Percentiles rank a stretch among this genome's conserved stretches.
Conservation (phyloP, 1,140 invertebrate genomes). For the Formica exsecta region DNA sequence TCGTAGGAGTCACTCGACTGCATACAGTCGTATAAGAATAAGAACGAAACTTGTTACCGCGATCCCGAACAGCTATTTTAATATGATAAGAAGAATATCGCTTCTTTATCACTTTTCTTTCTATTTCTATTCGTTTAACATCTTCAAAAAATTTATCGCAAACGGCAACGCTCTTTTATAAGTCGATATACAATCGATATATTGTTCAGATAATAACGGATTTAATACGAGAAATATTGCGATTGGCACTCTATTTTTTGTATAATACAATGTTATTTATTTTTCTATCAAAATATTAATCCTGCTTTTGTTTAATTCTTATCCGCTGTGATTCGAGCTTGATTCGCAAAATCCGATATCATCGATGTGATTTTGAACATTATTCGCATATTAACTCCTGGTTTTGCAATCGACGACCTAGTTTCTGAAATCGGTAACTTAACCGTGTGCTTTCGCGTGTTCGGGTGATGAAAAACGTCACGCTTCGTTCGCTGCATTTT, state of each 20-base stretch:
- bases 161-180: not conserved
- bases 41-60: not conserved
- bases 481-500: constrained; percentile 48
- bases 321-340: not conserved
- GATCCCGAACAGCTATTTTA: not conserved
- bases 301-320: constrained; percentile 26
- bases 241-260: not conserved
- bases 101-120: not conserved
- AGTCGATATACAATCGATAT: not conserved
- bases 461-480: constrained; percentile 44
- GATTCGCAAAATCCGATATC: constrained; percentile 37
- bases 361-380: constrained; percentile 41
- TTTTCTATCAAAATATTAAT: not conserved
- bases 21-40: not conserved
- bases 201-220: not conserved
- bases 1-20: constrained; percentile 13
- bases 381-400: constrained; percentile 47
- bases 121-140: not conserved
- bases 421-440: constrained; percentile 45
- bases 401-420: constrained; percentile 37
- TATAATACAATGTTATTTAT: not conserved
- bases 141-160: not conserved
- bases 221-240: not conserved
- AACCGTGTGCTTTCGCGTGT: constrained; percentile 34
- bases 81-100: not conserved